Evolutionary conservation across 2,113 vertebrate species (phyloP), one percentile per base, ranked within the genome.

Genomic region (Panurus biarmicus): DNA sequence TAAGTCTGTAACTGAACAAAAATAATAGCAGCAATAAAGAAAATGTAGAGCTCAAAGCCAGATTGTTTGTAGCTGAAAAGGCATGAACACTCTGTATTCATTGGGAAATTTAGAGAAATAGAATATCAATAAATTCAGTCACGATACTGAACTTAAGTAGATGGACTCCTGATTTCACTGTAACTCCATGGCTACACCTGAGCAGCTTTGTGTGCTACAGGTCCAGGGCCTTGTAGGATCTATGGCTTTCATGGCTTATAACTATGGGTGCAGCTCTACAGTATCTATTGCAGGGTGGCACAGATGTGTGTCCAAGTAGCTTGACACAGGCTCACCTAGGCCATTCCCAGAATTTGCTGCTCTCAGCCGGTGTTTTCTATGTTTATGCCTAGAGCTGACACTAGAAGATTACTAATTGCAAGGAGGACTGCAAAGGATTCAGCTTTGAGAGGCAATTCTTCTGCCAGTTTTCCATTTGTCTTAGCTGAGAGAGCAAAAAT

Each of bases 1-100:
- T 95, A 96, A 96, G 71, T 89, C 85, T 79, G 62, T 89, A 92
- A 91, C 35, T 87, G 66, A 94, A 90, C 20, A 95, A 90, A 95
- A 97, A 85, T 36, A 47, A 35, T 92, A 64, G 42, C 18, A 56
- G 47, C 73, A 96, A 96, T 91, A 74, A 96, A 96, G 90, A 94
- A 38, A 87, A 86, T 93, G 21, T n/a, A 91, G 60, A 82, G 26
- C 31, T 69, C 29, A 45, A 85, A 85, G 94, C 2, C 28, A 90
- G 45, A 56, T 61, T 96, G 33, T 58, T 58, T 78, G 17, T 48
- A 71, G 48, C 83, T 93, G 76, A 96, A 96, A 91, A 25, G 29
- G 18, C 57, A 50, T 2, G 35, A 82, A 45, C 44, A 77, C 10
- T 60, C 58, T 42, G 28, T n/a, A 61, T 88, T 51, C 29, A 62